phyloP scores from a whole-genome alignment of 30 jellyfish, hydroid and myxozoan species.

The Pelagia noctiluca region DNA sequence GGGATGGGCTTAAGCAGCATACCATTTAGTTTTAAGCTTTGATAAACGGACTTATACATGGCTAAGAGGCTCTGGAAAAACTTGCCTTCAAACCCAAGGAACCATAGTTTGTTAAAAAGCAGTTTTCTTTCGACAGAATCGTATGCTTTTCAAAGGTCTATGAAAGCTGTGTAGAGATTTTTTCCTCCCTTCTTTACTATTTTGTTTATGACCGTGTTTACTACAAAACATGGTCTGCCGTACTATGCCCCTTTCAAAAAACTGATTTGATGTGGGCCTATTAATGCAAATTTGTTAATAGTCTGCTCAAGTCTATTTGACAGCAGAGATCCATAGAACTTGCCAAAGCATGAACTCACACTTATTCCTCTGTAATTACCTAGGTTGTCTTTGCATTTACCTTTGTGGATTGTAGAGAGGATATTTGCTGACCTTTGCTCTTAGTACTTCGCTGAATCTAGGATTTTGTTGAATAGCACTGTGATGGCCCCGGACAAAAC shows the following conservation, averaged over 20 bases:
- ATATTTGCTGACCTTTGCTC: conserved; percentile 24
- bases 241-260: neutral
- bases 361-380: conserved; percentile 33
- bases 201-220: neutral
- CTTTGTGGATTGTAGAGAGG: too few species aligned
- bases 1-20: too few species aligned
- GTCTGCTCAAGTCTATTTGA: neutral
- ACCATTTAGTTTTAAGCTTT: too few species aligned
- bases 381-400: neutral
- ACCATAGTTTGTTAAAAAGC: too few species aligned
- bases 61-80: too few species aligned
- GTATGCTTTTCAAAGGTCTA: too few species aligned
- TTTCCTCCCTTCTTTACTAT: too few species aligned
- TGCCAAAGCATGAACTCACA: conserved; percentile 4
- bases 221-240: neutral
- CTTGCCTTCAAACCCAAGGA: too few species aligned
- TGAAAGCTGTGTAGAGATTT: too few species aligned
- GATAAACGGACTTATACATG: too few species aligned
- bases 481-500: neutral
- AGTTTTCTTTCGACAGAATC: too few species aligned
- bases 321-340: neutral
- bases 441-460: neutral
- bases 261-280: neutral
- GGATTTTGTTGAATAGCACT: neutral
- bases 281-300: neutral